Conservation (phyloP, 2,888 invertebrate genomes). For the Tethea ocularis region DNA sequence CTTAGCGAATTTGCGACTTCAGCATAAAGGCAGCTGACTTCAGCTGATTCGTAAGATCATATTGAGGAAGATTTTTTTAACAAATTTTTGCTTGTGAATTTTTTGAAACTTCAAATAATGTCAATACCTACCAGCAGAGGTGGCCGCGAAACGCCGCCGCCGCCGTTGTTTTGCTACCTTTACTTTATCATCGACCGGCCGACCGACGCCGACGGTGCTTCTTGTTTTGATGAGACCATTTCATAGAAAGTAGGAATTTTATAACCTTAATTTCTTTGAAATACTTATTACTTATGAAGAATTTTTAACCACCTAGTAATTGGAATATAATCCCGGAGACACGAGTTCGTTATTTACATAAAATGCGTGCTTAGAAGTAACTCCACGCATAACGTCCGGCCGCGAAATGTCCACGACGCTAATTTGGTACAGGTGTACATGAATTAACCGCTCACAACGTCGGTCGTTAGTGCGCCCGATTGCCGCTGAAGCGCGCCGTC, state of each 20-base stretch:
- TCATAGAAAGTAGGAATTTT: neutral
- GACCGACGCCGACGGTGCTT: conserved; percentile 52
- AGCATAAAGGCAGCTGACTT: conserved; percentile 77
- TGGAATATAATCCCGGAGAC: neutral
- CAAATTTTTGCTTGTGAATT: conserved; percentile 62
- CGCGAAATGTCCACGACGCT: conserved; percentile 25
- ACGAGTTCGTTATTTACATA: conserved; percentile 18
- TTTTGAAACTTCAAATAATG: conserved; percentile 77
- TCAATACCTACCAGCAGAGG: conserved; percentile 69
- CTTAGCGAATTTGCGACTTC: conserved; percentile 77
- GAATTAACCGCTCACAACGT: conserved; percentile 48
- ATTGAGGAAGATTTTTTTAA: conserved; percentile 58
- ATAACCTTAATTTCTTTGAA: neutral
- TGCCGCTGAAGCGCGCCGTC: conserved; percentile 57
- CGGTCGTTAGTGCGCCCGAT: conserved; percentile 66
- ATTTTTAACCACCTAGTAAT: neutral
- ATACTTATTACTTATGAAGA: neutral
- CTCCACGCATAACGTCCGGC: conserved; percentile 17
- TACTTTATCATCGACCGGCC: conserved; percentile 65
- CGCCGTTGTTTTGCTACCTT: conserved; percentile 70
- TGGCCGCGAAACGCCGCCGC: conserved; percentile 65
- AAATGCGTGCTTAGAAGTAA: conserved; percentile 13
- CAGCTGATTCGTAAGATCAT: conserved; percentile 79
- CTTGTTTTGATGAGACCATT: conserved; percentile 38
- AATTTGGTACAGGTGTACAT: conserved; percentile 52